Evolutionary conservation across 2,797 vertebrate species (phyloP), one percentile per base, ranked within the genome.

Genomic region (Macropodus opercularis): DNA sequence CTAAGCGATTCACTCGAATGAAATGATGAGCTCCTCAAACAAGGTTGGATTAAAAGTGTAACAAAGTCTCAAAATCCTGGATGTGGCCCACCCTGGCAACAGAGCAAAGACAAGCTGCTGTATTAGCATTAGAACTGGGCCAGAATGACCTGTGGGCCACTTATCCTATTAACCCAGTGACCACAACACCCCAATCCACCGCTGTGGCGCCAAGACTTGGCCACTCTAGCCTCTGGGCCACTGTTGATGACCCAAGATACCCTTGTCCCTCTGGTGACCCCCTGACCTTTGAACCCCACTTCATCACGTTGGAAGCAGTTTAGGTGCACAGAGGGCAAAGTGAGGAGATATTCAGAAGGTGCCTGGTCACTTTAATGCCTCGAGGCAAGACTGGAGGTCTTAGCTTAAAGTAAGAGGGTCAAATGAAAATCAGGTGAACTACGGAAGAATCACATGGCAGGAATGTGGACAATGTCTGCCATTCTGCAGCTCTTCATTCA

Each of bases 101-200:
- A 41, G 77, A 39, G 75, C 42, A 75, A 69, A 79, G 68, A 69
- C 75, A 5, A 83, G 72, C 74, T 84, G 53, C 65, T 43, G 79
- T 73, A 86, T 90, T 89, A 87, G 86, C 82, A 87, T 89, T 73
- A 82, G 81, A 86, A 87, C 72, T 83, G 79, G 85, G 72, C 77
- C 79, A 82, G 80, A 80, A 38, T 91, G 87, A 90, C 83, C 85
- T 53, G 54, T 65, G 72, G 85, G 79, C 85, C 77, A 85, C 85
- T 90, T 89, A 90, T 91, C 89, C 80, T 75, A 89, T 89, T 91
- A 90, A 87, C 85, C 89, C 79, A 63, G 63, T 72, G 86, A 88
- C 88, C 87, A 89, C 74, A 58, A 41, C 69, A 72, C 54, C 79
- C 75, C 76, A 72, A 83, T 84, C 29, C 62, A 80, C 78, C 69